phyloP scores from a whole-genome alignment of 1,140 invertebrate species.

The Cherax quadricarinatus region DNA sequence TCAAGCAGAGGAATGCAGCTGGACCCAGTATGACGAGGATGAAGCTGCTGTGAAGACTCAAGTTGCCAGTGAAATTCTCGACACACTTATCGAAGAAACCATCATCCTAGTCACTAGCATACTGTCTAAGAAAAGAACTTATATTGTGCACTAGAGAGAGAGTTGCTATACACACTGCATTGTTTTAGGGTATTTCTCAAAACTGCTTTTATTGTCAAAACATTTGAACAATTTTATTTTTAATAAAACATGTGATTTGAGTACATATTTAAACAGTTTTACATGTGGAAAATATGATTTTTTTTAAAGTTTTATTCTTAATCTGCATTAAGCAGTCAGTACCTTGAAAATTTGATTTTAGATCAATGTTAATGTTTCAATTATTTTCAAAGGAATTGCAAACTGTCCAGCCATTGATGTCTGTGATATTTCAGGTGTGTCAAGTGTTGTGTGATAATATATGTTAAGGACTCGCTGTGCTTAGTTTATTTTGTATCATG shows the following conservation, averaged over 20 bases:
- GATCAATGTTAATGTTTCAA: not conserved
- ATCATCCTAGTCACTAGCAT: slow-evolving; percentile 33
- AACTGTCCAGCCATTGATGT: not conserved
- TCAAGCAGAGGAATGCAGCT: slow-evolving; percentile 83
- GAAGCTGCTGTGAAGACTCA: slow-evolving; percentile 84
- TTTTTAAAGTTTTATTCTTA: not conserved
- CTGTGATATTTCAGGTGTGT: slow-evolving; percentile 11
- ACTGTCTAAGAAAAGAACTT: slow-evolving; percentile 45
- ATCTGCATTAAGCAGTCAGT: not conserved
- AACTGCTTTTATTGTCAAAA: not conserved
- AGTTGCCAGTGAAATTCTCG: slow-evolving; percentile 82
- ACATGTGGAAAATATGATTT: not conserved
- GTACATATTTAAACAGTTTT: not conserved
- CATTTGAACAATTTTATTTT: not conserved
- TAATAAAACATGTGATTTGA: not conserved
- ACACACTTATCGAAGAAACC: slow-evolving; percentile 82
- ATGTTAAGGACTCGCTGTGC: not conserved
- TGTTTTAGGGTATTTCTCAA: not conserved
- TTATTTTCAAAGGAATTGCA: not conserved
- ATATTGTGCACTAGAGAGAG: not conserved
- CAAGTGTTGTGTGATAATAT: not conserved
- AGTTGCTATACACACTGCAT: not conserved
- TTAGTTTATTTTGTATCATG: not conserved
- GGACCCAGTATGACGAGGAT: slow-evolving; percentile 85
- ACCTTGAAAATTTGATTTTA: not conserved